These are phyloP conservation scores for Oscheius sp. DNA, from an alignment of 1,140 invertebrate species.

Conservation along the genomic window DNA sequence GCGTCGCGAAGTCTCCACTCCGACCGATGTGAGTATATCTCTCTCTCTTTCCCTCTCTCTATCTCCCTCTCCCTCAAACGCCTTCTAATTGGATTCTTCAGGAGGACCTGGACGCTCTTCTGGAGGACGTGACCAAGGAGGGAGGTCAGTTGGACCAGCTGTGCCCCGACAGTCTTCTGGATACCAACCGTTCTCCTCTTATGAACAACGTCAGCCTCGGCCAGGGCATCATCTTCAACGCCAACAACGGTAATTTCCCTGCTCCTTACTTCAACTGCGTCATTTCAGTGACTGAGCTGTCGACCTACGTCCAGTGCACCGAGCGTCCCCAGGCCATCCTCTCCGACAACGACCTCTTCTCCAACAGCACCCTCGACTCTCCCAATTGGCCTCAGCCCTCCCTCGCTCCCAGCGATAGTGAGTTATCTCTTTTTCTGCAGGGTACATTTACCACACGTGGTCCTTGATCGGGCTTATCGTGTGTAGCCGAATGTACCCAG, in stretches of 20 bases:
- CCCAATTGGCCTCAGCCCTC: background rate
- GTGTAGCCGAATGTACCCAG: too few species aligned
- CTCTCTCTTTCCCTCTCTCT: too few species aligned
- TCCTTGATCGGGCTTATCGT: too few species aligned
- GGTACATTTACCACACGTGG: too few species aligned
- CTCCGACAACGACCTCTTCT: background rate
- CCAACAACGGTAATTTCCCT: slow-evolving; percentile 10
- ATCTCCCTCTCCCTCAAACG: too few species aligned
- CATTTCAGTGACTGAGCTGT: slow-evolving; percentile 29
- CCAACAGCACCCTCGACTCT: background rate
- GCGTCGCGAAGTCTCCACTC: background rate
- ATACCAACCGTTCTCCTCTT: background rate
- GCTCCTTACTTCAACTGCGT: too few species aligned
- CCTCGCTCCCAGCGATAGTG: background rate
- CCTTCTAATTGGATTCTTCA: background rate
- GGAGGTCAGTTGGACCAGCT: slow-evolving; percentile 24
- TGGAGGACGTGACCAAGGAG: slow-evolving; percentile 25
- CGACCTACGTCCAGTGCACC: background rate
- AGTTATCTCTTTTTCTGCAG: background rate
- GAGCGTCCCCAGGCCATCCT: background rate
- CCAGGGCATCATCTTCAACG: slow-evolving; percentile 6
- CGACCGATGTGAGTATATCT: slow-evolving; percentile 16
- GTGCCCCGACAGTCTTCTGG: slow-evolving; percentile 1
- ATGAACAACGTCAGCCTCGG: slow-evolving; percentile 18
- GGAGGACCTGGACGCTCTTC: slow-evolving; percentile 25